Conservation (phyloP, 1,140 invertebrate species). For the Sycophaga agraensis region DNA sequence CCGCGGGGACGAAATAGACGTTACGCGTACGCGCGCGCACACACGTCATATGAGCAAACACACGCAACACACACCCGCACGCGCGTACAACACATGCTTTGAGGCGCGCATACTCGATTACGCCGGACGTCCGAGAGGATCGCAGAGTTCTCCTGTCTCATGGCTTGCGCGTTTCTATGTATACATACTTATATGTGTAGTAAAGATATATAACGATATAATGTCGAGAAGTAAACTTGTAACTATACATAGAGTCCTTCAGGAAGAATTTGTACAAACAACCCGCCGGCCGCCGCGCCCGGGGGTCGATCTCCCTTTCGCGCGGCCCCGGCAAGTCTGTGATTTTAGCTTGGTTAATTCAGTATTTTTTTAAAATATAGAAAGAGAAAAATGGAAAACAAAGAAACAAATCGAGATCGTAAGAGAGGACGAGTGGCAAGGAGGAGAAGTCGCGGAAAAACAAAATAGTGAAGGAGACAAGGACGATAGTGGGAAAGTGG, state of each 20-base stretch:
- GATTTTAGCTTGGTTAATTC: slow-evolving; percentile 61
- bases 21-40: too few relatives aligned
- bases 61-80: slow-evolving; percentile 3
- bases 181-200: slow-evolving; percentile 26
- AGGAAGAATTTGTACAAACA: slow-evolving; percentile 59
- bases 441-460: slow-evolving; percentile 38
- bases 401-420: slow-evolving; percentile 38
- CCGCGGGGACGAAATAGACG: too few relatives aligned
- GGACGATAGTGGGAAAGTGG: slow-evolving; percentile 14
- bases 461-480: slow-evolving; percentile 23
- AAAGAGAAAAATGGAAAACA: slow-evolving; percentile 15
- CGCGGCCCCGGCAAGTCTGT: slow-evolving; percentile 50
- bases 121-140: too few relatives aligned
- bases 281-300: slow-evolving; percentile 47
- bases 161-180: slow-evolving; percentile 23
- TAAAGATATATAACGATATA: slow-evolving; percentile 27
- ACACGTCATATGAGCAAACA: neutral
- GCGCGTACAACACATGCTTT: too few relatives aligned
- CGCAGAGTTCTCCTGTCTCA: too few relatives aligned
- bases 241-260: slow-evolving; percentile 50
- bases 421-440: slow-evolving; percentile 32
- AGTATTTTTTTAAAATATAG: slow-evolving; percentile 56
- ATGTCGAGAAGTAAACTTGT: slow-evolving; percentile 30
- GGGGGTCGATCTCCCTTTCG: slow-evolving; percentile 5
- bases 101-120: too few relatives aligned